phyloP scores from a whole-genome alignment of 2,888 invertebrate genomes.

The Proisotoma minuta region DNA sequence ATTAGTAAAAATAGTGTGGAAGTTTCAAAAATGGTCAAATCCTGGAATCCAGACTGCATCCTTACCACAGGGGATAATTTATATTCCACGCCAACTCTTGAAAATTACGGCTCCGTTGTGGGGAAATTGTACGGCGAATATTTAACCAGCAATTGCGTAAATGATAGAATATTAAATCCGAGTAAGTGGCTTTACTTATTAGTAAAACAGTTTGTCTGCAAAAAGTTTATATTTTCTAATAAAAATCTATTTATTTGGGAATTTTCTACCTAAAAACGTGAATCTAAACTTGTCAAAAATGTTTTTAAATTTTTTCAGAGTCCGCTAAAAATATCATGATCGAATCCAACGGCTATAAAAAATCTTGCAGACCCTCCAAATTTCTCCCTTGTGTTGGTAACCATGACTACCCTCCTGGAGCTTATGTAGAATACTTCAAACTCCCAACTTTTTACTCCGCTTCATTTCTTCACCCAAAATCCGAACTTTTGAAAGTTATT shows the following conservation, averaged over 20 bases:
- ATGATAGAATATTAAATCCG: too few species aligned
- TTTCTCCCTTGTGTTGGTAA: slow-evolving; percentile 17
- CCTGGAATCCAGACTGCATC: slow-evolving; percentile 6
- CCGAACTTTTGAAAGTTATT: slow-evolving; percentile 5
- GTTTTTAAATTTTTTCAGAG: too few species aligned
- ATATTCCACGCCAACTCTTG: slow-evolving; percentile 2
- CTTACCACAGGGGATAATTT: slow-evolving; percentile 13
- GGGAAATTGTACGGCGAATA: slow-evolving; percentile 4
- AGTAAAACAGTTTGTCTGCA: too few species aligned
- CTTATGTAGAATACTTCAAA: background rate
- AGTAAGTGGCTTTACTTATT: too few species aligned
- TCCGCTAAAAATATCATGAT: too few species aligned
- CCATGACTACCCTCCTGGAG: slow-evolving; percentile 8
- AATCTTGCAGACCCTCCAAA: too few species aligned
- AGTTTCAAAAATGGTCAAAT: slow-evolving; percentile 11
- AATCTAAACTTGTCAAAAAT: too few species aligned
- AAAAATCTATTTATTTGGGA: too few species aligned
- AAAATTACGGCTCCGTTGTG: background rate
- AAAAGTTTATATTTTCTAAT: too few species aligned
- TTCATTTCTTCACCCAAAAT: background rate
- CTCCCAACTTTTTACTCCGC: slow-evolving; percentile 10
- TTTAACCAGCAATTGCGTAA: too few species aligned
- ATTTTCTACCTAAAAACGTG: too few species aligned
- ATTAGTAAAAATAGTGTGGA: background rate
- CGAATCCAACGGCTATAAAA: too few species aligned